Percentiles rank a stretch among this genome's conserved stretches.
Evolutionary conservation across 2,797 vertebrate genomes (phyloP).

Genomic region (Poecilia gillii): DNA sequence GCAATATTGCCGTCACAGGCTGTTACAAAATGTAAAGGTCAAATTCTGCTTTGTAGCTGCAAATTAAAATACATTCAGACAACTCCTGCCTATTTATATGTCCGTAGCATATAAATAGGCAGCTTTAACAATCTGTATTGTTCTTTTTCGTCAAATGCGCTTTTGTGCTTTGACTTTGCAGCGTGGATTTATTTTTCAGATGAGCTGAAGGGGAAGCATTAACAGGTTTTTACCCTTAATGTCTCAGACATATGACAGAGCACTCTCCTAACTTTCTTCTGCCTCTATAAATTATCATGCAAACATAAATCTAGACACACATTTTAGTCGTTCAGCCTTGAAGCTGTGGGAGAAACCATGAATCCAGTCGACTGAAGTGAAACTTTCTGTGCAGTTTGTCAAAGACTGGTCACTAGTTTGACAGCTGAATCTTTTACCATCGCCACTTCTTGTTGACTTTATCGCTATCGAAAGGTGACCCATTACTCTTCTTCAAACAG

Average conservation of each 20-base stretch:
- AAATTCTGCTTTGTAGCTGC: constrained; percentile 3
- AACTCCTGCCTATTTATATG: constrained; percentile 9
- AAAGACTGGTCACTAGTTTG: not conserved
- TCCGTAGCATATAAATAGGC: too few species aligned
- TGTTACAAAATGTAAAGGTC: constrained; percentile 38
- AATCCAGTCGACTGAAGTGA: not conserved
- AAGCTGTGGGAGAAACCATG: not conserved
- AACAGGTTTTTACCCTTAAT: not conserved
- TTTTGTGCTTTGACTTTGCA: not conserved
- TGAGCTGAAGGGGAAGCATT: not conserved
- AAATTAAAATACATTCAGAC: constrained; percentile 24
- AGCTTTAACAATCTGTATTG: not conserved
- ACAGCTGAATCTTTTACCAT: not conserved
- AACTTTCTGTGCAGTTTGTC: not conserved
- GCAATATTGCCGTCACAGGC: not conserved
- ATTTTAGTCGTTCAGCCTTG: not conserved
- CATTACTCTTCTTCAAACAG: too few species aligned
- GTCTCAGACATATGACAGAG: not conserved
- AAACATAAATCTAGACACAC: not conserved
- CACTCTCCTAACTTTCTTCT: not conserved
- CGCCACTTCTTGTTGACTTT: not conserved
- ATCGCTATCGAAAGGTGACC: not conserved
- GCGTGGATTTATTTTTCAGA: not conserved
- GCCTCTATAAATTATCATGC: not conserved
- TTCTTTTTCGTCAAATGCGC: not conserved